Percentiles rank a stretch among this genome's conserved stretches.
Evolutionary conservation across 2,113 vertebrate species (phyloP).

Genomic region (Rhinoderma darwinii): DNA sequence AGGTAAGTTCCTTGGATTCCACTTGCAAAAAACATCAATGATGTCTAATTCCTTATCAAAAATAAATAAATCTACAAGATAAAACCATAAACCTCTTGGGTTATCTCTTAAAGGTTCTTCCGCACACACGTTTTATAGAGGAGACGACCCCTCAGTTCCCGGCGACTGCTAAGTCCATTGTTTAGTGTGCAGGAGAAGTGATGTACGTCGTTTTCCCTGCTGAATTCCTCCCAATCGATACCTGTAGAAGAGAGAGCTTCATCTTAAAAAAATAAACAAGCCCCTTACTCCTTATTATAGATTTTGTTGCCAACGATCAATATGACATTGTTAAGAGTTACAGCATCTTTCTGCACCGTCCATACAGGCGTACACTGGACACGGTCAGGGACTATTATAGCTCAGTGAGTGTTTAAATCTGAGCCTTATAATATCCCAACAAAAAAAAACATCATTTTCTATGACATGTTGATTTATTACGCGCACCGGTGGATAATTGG

Average conservation of each 20-base stretch:
- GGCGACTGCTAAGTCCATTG: neutral
- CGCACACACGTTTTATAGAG: neutral
- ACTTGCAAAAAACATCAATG: too few relatives aligned
- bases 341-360: slow-evolving; percentile 27
- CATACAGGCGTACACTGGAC: neutral
- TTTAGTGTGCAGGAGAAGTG: slow-evolving; percentile 19
- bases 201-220: slow-evolving; percentile 32
- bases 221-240: slow-evolving; percentile 49
- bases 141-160: neutral
- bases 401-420: neutral
- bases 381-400: neutral
- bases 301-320: slow-evolving; percentile 48
- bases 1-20: too few relatives aligned
- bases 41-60: neutral
- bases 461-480: neutral
- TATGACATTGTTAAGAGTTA: slow-evolving; percentile 53
- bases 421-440: neutral
- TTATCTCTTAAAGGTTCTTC: neutral
- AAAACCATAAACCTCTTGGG: neutral
- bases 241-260: slow-evolving; percentile 31
- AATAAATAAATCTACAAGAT: neutral
- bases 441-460: neutral
- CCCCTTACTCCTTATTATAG: slow-evolving; percentile 51
- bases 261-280: slow-evolving; percentile 57
- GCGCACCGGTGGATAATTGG: neutral